Conservation (phyloP, 2,888 invertebrate genomes). For the Drosophila atroscutellata region DNA sequence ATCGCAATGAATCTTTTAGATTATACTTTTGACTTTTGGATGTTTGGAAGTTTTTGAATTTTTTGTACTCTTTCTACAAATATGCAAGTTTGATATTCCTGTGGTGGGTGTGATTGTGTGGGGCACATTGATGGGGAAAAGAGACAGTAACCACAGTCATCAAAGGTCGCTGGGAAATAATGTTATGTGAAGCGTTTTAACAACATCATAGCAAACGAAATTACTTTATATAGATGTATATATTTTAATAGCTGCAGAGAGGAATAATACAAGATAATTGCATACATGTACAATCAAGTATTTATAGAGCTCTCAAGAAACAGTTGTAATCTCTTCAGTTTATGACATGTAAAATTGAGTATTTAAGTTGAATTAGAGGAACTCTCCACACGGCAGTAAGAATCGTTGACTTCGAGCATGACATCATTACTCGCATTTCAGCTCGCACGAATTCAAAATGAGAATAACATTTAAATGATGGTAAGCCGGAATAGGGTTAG, state of each 20-base stretch:
- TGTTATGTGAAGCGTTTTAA: slow-evolving; percentile 19
- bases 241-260: slow-evolving; percentile 4
- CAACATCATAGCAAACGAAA: neutral
- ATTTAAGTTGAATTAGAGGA: neutral
- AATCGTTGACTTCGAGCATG: neutral
- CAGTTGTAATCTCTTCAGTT: neutral
- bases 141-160: neutral
- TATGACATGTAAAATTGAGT: neutral
- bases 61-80: neutral
- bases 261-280: neutral
- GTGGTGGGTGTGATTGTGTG: neutral
- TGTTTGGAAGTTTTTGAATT: no score
- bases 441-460: neutral
- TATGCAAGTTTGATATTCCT: neutral
- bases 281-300: neutral
- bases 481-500: neutral
- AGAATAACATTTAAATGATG: neutral
- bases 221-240: neutral
- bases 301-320: neutral
- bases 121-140: neutral
- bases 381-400: neutral
- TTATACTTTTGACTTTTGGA: neutral
- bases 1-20: neutral
- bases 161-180: slow-evolving; percentile 17
- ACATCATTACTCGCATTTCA: neutral